These are phyloP conservation scores for Glossosoma conforme DNA, from an alignment of 1,140 invertebrate genomes.

Conservation along the genomic window DNA sequence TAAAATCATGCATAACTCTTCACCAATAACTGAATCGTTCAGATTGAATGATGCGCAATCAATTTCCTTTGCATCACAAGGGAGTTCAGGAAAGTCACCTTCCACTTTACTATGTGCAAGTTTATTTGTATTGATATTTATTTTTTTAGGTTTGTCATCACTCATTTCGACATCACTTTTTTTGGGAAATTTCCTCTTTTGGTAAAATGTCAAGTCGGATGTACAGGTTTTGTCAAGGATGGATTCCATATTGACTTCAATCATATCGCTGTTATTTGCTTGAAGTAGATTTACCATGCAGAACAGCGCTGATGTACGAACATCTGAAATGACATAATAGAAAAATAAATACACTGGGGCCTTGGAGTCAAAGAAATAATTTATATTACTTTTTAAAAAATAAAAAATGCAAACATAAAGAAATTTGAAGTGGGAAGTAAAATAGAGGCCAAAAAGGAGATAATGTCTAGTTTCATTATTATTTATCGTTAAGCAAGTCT, in stretches of 20 bases:
- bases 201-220: neutral
- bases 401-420: too few species aligned
- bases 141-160: too few species aligned
- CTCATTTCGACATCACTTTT: too few species aligned
- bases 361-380: too few species aligned
- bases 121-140: neutral
- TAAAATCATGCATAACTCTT: constrained; percentile 10
- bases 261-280: neutral
- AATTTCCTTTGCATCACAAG: neutral
- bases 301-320: constrained; percentile 14
- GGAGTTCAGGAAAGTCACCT: neutral
- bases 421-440: too few species aligned
- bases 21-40: constrained; percentile 8
- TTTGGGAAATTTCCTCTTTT: too few species aligned
- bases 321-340: constrained; percentile 13
- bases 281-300: constrained; percentile 21
- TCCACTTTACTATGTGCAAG: neutral
- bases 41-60: neutral
- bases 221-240: constrained; percentile 18
- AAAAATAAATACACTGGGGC: too few species aligned
- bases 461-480: too few species aligned
- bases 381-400: too few species aligned
- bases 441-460: too few species aligned
- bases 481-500: too few species aligned
- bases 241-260: constrained; percentile 7